Base-by-base conservation (phyloP, 2,888 invertebrate species). In the Galeopsomyia nigrocyanea region DNA sequence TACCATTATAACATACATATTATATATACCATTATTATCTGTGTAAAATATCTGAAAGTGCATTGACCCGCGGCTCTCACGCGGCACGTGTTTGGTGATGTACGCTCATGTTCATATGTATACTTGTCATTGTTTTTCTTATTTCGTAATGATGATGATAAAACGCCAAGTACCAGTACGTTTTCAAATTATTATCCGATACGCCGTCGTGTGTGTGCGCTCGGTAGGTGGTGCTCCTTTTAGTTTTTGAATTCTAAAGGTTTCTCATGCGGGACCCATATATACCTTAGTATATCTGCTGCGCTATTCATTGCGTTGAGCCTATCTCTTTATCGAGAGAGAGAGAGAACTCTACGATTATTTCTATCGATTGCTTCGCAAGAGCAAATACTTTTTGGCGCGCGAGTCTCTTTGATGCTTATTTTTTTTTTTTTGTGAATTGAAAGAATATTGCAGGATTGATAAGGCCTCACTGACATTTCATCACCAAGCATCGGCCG, bases 61-160 rank as follows among this genome's bases (percentile, higher is more conserved):
- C 63, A 73, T 74, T 70, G 68, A 75, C 62, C 73, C 74, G 62
- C 13, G 39, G 39, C 39, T 39, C 39, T 39, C 74, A 74, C 74
- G 56, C 76, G 79, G 78, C 79, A 81, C 80, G 79, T 82, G 84
- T 84, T 84, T 84, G 84, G 85, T 85, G 84, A 85, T 84, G 81
- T 71, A 26, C 65, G 66, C 67, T 67, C 74, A 73, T 66, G n/a
- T n/a, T n/a, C n/a, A n/a, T n/a, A n/a, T 55, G 39, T 68, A 16
- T 73, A 66, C 68, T 70, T 68, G n/a, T n/a, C n/a, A 39, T 46
- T 26, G 53, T 64, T 21, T 14, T 22, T n/a, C n/a, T n/a, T n/a
- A n/a, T 22, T 51, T 19, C 19, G 9, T 7, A 19, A 17, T 13
- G 16, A 55, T 7, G 16, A 17, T 13, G 16, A 55, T 39, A n/a